Evolutionary conservation across 2,888 invertebrate species (phyloP).

Genomic region (Harmothoe impar): DNA sequence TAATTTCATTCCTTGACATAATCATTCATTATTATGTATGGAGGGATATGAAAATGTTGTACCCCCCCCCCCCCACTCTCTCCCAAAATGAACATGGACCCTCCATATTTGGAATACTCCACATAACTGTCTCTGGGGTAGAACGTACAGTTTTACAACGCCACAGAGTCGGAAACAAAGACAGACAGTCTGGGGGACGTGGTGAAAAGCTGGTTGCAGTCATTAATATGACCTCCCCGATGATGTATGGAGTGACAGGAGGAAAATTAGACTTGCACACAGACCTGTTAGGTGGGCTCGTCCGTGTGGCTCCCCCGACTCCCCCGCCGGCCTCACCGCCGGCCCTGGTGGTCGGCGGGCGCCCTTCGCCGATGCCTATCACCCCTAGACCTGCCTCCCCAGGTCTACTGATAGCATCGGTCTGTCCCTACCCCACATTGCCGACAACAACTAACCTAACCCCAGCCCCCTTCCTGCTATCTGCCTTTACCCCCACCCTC

Average conservation of each 20-base stretch:
- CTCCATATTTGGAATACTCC: no score
- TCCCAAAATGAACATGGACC: no score
- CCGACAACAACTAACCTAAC: not conserved
- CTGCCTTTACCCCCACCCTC: not conserved
- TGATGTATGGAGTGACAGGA: conserved; percentile 20
- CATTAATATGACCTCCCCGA: not conserved
- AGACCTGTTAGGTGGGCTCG: not conserved
- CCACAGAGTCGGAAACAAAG: not conserved
- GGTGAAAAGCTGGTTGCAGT: not conserved
- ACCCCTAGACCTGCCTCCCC: not conserved
- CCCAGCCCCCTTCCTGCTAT: not conserved
- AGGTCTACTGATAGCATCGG: conserved; percentile 42
- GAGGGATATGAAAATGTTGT: no score
- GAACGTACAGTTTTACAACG: no score
- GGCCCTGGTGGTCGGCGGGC: not conserved
- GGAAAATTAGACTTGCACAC: conserved; percentile 16
- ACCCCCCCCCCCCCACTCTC: no score
- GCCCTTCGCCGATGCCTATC: conserved; percentile 35
- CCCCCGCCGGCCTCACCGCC: not conserved
- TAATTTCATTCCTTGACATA: no score
- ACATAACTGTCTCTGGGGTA: no score
- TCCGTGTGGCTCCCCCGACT: conserved; percentile 5
- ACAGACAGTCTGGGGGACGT: not conserved
- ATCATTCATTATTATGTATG: no score
- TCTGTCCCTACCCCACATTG: conserved; percentile 23